Evolutionary conservation across 2,797 vertebrate genomes (phyloP), one percentile per base, ranked within the genome.

Genomic region (Vireo griseus): DNA sequence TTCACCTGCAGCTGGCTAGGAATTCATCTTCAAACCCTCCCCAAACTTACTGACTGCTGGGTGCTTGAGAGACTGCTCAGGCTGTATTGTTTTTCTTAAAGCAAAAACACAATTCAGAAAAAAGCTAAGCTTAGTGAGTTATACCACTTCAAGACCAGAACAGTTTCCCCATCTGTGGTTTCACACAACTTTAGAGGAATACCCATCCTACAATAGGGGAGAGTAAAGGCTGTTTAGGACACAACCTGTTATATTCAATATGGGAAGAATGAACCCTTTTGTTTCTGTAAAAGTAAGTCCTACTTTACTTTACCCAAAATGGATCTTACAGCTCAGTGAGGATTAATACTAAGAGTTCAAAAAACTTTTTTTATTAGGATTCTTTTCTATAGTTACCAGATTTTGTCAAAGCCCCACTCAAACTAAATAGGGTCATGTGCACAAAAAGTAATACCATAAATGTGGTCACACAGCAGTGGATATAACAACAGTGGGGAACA

Each of bases 161-260:
- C 4, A 28, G 12, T 72, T 62, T 71, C 10, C 10, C n/a, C 50
- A 61, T 33, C 18, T 85, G 35, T 25, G 12, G 7, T 69, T 39
- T 79, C 58, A 52, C 8, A 45, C 18, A 48, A 9, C 10, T 65
- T 54, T 33, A 66, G 33, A 57, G 39, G 48, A 62, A 78, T 91
- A 5, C 3, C 21, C n/a, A 42, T 44, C 26, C 58, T 26, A 25
- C 1, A 1, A 22, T 0, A 42, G 4, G 3, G 8, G 31, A 86
- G 3, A 37, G 20, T 24, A 62, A 66, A 78, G 29, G 9, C 13
- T 80, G 7, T 16, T 74, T 59, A 11, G 10, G 39, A 42, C n/a
- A 35, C 0, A 2, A n/a, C 5, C 33, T 28, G 9, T 33, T 22
- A 63, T 17, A 61, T 39, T 71, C 16, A 18, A 26, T 59, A 59